Evolutionary conservation across 2,888 invertebrate species (phyloP), one percentile per base, ranked within the genome.

Genomic region (Noctua comes): DNA sequence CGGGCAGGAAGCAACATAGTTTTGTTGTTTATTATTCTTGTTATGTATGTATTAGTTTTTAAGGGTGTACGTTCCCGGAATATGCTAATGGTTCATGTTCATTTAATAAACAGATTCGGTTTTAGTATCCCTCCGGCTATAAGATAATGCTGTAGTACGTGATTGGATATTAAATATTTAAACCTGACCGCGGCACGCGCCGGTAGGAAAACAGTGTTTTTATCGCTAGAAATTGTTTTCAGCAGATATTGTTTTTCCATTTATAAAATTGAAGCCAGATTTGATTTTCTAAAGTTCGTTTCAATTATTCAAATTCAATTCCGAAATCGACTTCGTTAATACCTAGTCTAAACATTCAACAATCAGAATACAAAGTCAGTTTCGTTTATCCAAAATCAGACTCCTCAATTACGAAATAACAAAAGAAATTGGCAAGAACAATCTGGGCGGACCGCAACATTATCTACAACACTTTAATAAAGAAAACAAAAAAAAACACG

Each of bases 1-100:
- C 31, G 51, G 68, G 57, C 73, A 78, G 21, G 79, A 71, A 43
- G 46, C 81, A 69, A 79, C 78, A 46, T 75, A 68, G 69, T 85
- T 78, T 68, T 70, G 77, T 80, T 75, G 74, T 86, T 81, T 79
- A 83, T 77, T 83, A 75, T 74, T 76, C 43, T 78, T 43, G 69
- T 73, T 80, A 79, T 62, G 68, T 81, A 70, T 86, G 71, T 86
- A 76, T 78, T 81, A 10, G 69, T 86, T 78, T 86, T 74, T 83
- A 85, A 79, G 71, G 54, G 64, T 73, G 36, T 71, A 68, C 46
- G 69, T n/a, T 48, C 64, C 16, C n/a, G 43, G 66, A 72, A 74
- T 76, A 74, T 24, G 48, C 59, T 76, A 68, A 62, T 71, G 24
- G 72, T 46, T 57, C 68, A n/a, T 84, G 68, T 79, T 74, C 62